Evolutionary conservation across 2,113 vertebrate species (phyloP), one percentile per base, ranked within the genome.

Genomic region (Larimichthys polyactis): DNA sequence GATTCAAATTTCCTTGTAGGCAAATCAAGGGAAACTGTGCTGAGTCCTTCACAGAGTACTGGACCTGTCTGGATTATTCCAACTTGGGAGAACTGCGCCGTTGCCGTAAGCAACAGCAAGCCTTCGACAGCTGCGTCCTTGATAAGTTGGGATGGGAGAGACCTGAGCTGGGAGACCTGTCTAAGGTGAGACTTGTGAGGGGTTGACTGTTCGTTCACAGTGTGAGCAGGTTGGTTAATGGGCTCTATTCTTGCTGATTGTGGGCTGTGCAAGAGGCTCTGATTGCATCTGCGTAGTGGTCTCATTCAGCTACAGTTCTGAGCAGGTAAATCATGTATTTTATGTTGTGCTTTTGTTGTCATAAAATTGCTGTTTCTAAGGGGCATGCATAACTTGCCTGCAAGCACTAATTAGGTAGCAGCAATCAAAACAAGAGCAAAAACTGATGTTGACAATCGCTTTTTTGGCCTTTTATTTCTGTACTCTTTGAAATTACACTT

Each of bases 61-160:
- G 98, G 98, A 99, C 96, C 7, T 99, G 98, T 87, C 75, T 99
- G 24, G 98, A 99, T 91, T 96, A 97, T 54, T 89, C 71, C 0
- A 90, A 86, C 85, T 4, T 94, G 91, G 88, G 90, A 11, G 94
- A 97, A 22, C 92, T 99, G 20, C 96, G 96, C 0, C 91, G 19
- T 0, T 99, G 98, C 90, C 97, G 98, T 17, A 93, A 95, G 71
- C 94, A 97, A 89, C 98, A 99, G 93, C 89, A 96, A 0, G 88
- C 75, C n/a, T 99, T 99, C 83, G 98, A 99, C 78, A 89, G 89
- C 87, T 99, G 98, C n/a, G 97, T 98, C 88, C 94, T 99, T 55
- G 95, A 99, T 40, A 98, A 99, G 81, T 87, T 99, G 86, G 98
- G 98, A 6, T 99, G 98, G 98, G 93, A 96, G 90, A 95, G 98